phyloP scores from a whole-genome alignment of 1,140 invertebrate genomes.

The Cecropterus lyciades region DNA sequence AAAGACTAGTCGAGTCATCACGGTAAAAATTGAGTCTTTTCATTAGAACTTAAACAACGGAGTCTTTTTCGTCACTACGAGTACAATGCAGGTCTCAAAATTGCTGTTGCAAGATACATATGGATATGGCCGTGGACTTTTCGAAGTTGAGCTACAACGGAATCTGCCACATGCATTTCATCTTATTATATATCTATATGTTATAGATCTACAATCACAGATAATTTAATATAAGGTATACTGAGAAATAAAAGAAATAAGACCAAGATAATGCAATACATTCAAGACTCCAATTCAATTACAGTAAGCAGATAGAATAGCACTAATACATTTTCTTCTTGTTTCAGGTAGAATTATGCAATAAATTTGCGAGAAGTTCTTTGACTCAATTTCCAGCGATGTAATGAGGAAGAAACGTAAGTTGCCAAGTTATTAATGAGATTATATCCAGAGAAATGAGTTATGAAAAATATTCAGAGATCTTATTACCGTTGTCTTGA shows the following conservation, averaged over 20 bases:
- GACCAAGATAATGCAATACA: not conserved
- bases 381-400: conserved; percentile 58
- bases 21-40: no score
- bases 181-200: no score
- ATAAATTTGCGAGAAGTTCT: conserved; percentile 79
- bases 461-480: conserved; percentile 41
- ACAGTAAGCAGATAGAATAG: conserved; percentile 37
- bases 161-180: no score
- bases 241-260: not conserved
- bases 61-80: no score
- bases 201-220: no score
- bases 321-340: conserved; percentile 82
- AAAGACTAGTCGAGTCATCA: no score
- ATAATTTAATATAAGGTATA: no score
- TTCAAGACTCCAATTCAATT: conserved; percentile 16
- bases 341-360: conserved; percentile 84
- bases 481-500: conserved; percentile 8
- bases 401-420: conserved; percentile 72
- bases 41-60: no score
- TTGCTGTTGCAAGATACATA: no score
- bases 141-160: no score
- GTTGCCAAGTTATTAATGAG: conserved; percentile 59
- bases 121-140: no score
- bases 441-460: conserved; percentile 52
- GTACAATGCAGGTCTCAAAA: no score